Evolutionary conservation across 2,113 vertebrate genomes (phyloP).

Genomic region (Etheostoma cragini): DNA sequence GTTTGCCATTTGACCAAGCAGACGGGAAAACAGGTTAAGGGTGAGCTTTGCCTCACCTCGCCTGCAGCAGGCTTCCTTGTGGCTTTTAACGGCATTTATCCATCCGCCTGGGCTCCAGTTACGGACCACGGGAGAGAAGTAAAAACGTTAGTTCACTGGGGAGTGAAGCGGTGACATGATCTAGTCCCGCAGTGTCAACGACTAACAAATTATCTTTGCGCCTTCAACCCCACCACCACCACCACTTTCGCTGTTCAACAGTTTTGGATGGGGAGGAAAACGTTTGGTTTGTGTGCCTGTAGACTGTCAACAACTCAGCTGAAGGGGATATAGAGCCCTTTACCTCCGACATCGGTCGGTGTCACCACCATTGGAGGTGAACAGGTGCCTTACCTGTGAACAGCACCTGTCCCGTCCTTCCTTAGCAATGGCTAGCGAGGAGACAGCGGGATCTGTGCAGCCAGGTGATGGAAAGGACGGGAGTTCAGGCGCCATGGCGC

Average conservation of each 20-base stretch:
- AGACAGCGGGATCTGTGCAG: constrained; percentile 57
- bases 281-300: constrained; percentile 40
- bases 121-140: constrained; percentile 59
- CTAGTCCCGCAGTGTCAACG: constrained; percentile 33
- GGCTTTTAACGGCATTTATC: constrained; percentile 53
- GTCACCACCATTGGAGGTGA: constrained; percentile 65
- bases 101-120: constrained; percentile 79
- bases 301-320: constrained; percentile 53
- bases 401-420: constrained; percentile 70
- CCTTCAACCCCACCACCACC: too few species aligned
- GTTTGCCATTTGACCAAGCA: constrained; percentile 36
- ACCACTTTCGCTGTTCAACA: constrained; percentile 11
- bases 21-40: constrained; percentile 13
- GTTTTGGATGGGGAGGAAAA: constrained; percentile 70
- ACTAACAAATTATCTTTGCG: constrained; percentile 5
- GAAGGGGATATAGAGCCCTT: constrained; percentile 51
- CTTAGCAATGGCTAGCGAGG: constrained; percentile 82
- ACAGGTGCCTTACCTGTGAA: constrained; percentile 87
- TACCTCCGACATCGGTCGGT: constrained; percentile 45
- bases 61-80: constrained; percentile 15
- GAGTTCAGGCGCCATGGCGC: constrained; percentile 69
- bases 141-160: constrained; percentile 28
- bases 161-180: constrained; percentile 63
- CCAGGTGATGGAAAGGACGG: constrained; percentile 66
- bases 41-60: constrained; percentile 21